Evolutionary conservation across 2,888 invertebrate genomes (phyloP).

Genomic region (Camptogramma bilineatum): DNA sequence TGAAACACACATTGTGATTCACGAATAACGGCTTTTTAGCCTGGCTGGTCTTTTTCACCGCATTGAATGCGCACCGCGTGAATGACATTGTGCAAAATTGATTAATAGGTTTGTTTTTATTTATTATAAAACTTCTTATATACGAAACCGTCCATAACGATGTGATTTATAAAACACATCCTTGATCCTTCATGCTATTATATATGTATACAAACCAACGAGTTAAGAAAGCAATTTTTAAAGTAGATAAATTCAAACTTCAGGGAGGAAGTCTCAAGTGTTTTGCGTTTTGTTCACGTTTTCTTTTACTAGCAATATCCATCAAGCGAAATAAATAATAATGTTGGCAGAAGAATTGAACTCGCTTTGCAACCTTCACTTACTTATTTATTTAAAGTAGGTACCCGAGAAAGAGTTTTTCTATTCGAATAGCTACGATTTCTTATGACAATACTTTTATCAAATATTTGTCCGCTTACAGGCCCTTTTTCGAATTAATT

Average conservation of each 20-base stretch:
- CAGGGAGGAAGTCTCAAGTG: conserved; percentile 19
- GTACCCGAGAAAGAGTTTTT: conserved; percentile 1
- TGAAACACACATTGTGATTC: too few relatives aligned
- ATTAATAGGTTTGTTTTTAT: too few relatives aligned
- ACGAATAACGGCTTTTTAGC: too few relatives aligned
- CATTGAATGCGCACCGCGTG: too few relatives aligned
- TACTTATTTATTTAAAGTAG: conserved; percentile 1
- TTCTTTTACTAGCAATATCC: conserved; percentile 54
- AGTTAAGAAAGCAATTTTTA: conserved; percentile 33
- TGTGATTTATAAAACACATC: too few relatives aligned
- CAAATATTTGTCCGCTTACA: too few relatives aligned
- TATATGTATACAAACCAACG: too few relatives aligned
- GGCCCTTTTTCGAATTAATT: neutral
- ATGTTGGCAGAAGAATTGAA: conserved; percentile 43
- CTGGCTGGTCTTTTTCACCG: too few relatives aligned
- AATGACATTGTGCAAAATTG: too few relatives aligned
- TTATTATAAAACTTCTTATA: too few relatives aligned
- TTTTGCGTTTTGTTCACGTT: conserved; percentile 39
- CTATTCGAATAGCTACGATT: neutral
- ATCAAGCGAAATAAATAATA: conserved; percentile 63
- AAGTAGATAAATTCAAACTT: conserved; percentile 31
- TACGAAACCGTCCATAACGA: too few relatives aligned
- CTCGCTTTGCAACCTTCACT: conserved; percentile 38
- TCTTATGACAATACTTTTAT: neutral
- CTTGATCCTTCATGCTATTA: too few relatives aligned